Percentiles rank a stretch among this genome's conserved stretches.
Conservation (phyloP, 2,888 invertebrate genomes). For the Drosophila cognata region DNA sequence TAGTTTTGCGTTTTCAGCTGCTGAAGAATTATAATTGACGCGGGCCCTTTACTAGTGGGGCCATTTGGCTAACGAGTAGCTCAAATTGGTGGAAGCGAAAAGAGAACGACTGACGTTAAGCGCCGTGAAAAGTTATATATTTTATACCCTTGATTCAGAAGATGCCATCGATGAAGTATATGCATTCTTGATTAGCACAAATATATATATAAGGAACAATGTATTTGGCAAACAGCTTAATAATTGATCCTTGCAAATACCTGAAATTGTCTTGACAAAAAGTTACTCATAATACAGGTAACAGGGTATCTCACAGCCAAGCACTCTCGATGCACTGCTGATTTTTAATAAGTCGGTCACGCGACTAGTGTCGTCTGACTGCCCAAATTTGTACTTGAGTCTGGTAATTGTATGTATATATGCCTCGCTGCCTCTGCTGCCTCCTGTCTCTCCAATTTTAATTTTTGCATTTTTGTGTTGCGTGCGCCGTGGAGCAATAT, state of each 20-base stretch:
- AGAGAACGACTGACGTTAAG: slow-evolving; percentile 3
- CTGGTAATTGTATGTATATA: slow-evolving; percentile 31
- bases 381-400: slow-evolving; percentile 27
- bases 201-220: not conserved
- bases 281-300: not conserved
- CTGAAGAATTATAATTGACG: slow-evolving; percentile 8
- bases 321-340: no score
- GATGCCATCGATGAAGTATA: not conserved
- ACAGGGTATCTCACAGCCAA: not conserved
- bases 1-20: slow-evolving; percentile 5
- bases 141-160: not conserved
- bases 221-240: no score
- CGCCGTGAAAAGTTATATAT: not conserved
- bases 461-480: slow-evolving; percentile 59
- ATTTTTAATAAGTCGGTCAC: not conserved
- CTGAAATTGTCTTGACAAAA: not conserved
- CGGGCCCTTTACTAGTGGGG: slow-evolving; percentile 4
- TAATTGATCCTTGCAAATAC: not conserved
- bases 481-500: slow-evolving; percentile 38
- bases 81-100: slow-evolving; percentile 20
- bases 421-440: slow-evolving; percentile 4
- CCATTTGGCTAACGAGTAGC: slow-evolving; percentile 9
- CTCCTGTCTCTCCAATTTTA: slow-evolving; percentile 45
- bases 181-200: not conserved
- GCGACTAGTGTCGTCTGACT: slow-evolving; percentile 3